These are phyloP conservation scores for Caranx ignobilis DNA, from an alignment of 2,113 vertebrate genomes.

Conservation along the genomic window DNA sequence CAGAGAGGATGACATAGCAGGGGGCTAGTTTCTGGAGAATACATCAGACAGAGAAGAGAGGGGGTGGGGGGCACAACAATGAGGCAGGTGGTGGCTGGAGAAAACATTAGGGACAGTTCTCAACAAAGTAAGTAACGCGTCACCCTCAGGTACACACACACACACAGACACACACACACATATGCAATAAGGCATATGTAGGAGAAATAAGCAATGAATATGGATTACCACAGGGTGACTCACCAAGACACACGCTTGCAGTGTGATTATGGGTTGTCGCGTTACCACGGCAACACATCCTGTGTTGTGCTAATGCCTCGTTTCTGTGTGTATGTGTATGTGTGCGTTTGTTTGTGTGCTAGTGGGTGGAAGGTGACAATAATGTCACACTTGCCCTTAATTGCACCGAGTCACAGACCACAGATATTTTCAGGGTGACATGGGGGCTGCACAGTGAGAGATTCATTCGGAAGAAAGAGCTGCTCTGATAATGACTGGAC, in stretches of 20 bases:
- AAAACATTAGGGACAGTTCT: slow-evolving; percentile 54
- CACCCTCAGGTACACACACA: background rate
- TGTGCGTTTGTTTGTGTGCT: slow-evolving; percentile 38
- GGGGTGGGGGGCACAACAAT: background rate
- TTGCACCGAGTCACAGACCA: slow-evolving; percentile 24
- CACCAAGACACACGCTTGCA: slow-evolving; percentile 54
- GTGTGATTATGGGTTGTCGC: slow-evolving; percentile 73
- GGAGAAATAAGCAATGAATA: slow-evolving; percentile 48
- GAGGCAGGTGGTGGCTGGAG: slow-evolving; percentile 59
- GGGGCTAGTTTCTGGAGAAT: slow-evolving; percentile 61
- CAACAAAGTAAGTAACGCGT: slow-evolving; percentile 18
- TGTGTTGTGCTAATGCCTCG: slow-evolving; percentile 46
- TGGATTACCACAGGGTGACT: slow-evolving; percentile 70
- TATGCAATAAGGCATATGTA: slow-evolving; percentile 4
- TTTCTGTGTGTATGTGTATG: slow-evolving; percentile 32
- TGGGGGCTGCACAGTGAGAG: slow-evolving; percentile 21
- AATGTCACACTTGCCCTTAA: slow-evolving; percentile 58
- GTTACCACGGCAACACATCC: slow-evolving; percentile 74
- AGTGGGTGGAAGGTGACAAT: slow-evolving; percentile 61
- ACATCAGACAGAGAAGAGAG: slow-evolving; percentile 37
- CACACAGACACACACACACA: background rate
- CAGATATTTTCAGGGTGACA: slow-evolving; percentile 35
- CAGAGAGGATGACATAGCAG: slow-evolving; percentile 28
- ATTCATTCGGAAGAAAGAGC: slow-evolving; percentile 11
- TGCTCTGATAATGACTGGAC: background rate